phyloP scores from a whole-genome alignment of 2,113 vertebrate species.

The Stegastes partitus region DNA sequence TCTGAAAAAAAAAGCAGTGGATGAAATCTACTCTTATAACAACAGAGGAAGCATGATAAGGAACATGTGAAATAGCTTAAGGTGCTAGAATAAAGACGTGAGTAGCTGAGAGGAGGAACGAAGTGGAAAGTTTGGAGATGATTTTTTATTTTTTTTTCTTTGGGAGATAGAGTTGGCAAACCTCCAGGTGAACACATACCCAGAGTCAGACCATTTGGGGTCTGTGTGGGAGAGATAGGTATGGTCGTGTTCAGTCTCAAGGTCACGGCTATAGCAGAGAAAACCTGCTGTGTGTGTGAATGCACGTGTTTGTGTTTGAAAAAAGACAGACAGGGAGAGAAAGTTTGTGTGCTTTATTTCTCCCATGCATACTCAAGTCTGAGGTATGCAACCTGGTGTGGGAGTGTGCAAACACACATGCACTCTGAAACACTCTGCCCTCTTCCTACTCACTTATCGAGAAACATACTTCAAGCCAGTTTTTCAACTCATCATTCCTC shows the following conservation, averaged over 20 bases:
- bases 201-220: constrained; percentile 46
- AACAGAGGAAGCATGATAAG: too few relatives aligned
- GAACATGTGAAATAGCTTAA: too few relatives aligned
- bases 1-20: too few relatives aligned
- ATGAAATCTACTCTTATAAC: too few relatives aligned
- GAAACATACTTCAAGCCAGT: constrained; percentile 51
- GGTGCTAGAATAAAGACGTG: too few relatives aligned
- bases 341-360: constrained; percentile 38
- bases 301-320: constrained; percentile 30
- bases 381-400: constrained; percentile 57
- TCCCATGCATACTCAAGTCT: constrained; percentile 45
- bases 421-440: constrained; percentile 15
- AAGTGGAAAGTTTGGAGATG: constrained; percentile 4
- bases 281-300: constrained; percentile 21
- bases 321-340: constrained; percentile 43
- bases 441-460: background rate
- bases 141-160: constrained; percentile 9
- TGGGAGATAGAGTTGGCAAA: constrained; percentile 47
- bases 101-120: background rate
- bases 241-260: constrained; percentile 56
- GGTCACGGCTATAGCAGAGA: constrained; percentile 32
- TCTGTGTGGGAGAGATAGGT: constrained; percentile 60
- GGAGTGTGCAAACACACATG: constrained; percentile 41
- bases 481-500: constrained; percentile 65
- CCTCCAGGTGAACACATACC: constrained; percentile 44